Percentiles rank a stretch among this genome's conserved stretches.
Conservation (phyloP, 2,797 vertebrate genomes). For the Liparis tanakae region DNA sequence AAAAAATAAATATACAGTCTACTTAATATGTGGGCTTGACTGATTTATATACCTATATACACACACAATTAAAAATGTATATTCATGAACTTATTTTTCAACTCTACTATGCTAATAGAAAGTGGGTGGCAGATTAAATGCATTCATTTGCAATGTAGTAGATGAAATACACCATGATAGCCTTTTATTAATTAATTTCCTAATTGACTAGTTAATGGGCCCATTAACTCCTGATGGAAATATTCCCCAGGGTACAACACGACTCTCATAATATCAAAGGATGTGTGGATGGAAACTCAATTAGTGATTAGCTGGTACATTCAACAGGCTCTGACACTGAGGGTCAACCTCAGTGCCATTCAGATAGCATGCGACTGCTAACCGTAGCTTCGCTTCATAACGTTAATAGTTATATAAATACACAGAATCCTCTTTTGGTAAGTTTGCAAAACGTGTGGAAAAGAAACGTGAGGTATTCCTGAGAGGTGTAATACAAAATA, state of each 20-base stretch:
- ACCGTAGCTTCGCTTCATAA: slow-evolving; percentile 16
- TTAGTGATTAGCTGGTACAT: background rate
- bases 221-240: background rate
- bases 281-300: background rate
- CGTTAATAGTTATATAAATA: background rate
- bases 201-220: no score
- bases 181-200: background rate
- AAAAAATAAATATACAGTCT: background rate
- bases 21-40: background rate
- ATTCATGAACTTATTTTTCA: background rate
- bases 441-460: background rate
- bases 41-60: background rate
- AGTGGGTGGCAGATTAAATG: background rate
- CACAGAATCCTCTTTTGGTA: fast-evolving
- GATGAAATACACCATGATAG: background rate
- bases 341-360: background rate
- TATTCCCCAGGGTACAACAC: background rate
- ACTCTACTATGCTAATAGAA: background rate
- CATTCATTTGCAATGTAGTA: background rate
- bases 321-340: background rate
- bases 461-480: background rate
- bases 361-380: slow-evolving; percentile 31
- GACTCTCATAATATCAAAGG: background rate
- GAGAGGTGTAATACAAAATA: no score
- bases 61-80: background rate